These are phyloP conservation scores for Eilema sororculum DNA, from an alignment of 2,888 invertebrate genomes.

Conservation along the genomic window DNA sequence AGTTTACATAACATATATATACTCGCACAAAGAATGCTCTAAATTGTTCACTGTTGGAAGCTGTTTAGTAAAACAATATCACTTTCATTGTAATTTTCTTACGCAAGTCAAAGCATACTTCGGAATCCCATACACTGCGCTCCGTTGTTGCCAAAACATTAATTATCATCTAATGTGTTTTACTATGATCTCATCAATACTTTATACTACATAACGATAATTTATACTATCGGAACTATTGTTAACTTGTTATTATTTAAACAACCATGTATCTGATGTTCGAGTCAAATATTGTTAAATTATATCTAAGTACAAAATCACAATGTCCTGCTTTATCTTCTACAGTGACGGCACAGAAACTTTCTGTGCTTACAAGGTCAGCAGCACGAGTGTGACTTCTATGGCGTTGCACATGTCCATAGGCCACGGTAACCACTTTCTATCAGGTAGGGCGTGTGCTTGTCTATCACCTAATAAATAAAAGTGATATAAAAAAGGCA, in stretches of 20 bases:
- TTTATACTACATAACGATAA: conserved; percentile 16
- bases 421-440: no score
- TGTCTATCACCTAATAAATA: no score
- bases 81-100: not conserved
- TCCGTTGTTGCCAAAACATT: conserved; percentile 43
- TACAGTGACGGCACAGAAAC: no score
- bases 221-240: conserved; percentile 13
- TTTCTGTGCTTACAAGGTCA: no score
- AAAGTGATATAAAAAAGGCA: no score
- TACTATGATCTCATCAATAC: conserved; percentile 24
- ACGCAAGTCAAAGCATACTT: not conserved
- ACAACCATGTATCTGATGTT: conserved; percentile 4
- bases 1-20: not conserved
- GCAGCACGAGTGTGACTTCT: no score
- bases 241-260: conserved; percentile 12
- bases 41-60: not conserved
- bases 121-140: conserved; percentile 19
- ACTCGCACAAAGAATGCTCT: not conserved
- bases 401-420: no score
- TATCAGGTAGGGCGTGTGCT: no score
- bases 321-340: no score
- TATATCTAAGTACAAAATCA: no score
- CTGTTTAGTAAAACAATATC: conserved; percentile 8
- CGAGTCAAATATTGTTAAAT: conserved; percentile 1
- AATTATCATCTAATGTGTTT: conserved; percentile 3